These are phyloP conservation scores for Diarsia dahlii DNA, from an alignment of 2,888 invertebrate species.

Conservation along the genomic window DNA sequence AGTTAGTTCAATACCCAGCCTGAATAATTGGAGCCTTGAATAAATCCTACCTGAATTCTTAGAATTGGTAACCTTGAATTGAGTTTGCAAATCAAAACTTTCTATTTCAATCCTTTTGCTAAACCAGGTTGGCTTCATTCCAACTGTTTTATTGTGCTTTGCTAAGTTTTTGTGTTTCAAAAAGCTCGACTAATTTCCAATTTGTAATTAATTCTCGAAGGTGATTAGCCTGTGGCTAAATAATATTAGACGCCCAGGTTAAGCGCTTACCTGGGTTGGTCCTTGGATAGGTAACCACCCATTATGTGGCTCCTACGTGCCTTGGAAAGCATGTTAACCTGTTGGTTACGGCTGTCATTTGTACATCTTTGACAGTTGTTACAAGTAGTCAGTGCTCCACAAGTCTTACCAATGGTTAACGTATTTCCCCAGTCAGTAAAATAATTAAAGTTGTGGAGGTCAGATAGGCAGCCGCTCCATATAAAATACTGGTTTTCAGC, in stretches of 20 bases:
- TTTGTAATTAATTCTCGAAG: neutral
- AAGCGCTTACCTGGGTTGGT: no score
- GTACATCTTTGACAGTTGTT: no score
- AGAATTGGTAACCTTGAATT: slow-evolving; percentile 16
- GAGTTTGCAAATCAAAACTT: neutral
- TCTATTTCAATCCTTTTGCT: neutral
- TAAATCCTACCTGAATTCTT: slow-evolving; percentile 14
- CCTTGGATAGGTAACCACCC: neutral
- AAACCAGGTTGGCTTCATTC: neutral
- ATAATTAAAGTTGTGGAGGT: no score
- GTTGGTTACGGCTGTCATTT: no score
- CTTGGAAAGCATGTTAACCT: no score
- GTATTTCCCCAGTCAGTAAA: no score
- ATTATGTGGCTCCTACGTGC: no score
- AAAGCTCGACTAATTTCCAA: neutral
- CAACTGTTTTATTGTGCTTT: neutral
- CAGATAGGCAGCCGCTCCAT: no score
- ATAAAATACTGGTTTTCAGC: no score
- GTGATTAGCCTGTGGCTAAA: neutral
- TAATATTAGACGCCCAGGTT: neutral
- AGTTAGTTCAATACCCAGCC: slow-evolving; percentile 20
- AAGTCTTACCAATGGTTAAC: no score
- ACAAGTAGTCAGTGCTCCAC: no score
- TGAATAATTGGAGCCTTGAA: slow-evolving; percentile 19
- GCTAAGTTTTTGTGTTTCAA: neutral